A percentile compares a stretch with the other conserved stretches of the same genome.
These are phyloP conservation scores for Patella depressa DNA, from an alignment of 2,888 invertebrate species.

Conservation along the genomic window DNA sequence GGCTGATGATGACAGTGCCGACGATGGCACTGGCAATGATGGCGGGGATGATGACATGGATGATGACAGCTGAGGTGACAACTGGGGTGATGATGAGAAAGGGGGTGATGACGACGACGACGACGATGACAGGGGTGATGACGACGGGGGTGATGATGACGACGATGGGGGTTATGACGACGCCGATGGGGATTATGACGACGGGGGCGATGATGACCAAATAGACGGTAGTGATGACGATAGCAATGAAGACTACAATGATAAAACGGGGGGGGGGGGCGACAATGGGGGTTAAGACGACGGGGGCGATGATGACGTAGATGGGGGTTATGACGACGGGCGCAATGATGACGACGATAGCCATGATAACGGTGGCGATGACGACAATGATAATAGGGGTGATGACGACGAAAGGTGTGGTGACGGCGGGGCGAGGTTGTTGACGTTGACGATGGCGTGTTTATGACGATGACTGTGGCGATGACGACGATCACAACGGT, in stretches of 20 bases:
- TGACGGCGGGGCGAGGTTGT: not conserved
- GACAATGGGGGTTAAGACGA: not conserved
- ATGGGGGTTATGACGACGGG: not conserved
- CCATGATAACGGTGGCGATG: not conserved
- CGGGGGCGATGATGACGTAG: not conserved
- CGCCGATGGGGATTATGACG: not conserved
- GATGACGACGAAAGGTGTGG: not conserved
- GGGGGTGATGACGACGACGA: not conserved
- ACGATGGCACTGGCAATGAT: not conserved
- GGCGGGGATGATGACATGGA: not conserved
- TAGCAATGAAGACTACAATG: not conserved
- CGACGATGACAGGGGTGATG: not conserved
- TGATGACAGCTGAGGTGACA: not conserved
- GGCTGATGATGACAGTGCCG: not conserved
- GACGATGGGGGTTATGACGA: no score
- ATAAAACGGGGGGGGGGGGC: not conserved
- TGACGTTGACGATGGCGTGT: not conserved
- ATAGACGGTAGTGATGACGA: not conserved
- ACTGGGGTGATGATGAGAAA: not conserved
- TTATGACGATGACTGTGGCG: not conserved
- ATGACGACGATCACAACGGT: not conserved
- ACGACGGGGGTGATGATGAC: no score
- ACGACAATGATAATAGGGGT: not conserved
- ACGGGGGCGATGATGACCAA: not conserved
- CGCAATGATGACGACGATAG: not conserved